Base-by-base conservation (phyloP, 1,140 invertebrate species). In the Macrotrachela quadricornifera region DNA sequence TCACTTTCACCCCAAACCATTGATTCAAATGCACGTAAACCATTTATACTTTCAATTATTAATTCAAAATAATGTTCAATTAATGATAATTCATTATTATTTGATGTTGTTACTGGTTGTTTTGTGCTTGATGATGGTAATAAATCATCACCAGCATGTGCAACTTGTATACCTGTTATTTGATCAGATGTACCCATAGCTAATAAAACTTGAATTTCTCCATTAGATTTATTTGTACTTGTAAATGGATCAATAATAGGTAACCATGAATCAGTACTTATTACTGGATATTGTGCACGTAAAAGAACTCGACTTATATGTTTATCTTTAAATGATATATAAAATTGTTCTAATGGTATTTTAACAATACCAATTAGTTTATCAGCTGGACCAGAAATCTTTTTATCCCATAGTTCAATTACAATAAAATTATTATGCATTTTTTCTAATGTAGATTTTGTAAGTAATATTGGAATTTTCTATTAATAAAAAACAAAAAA, bases 1-100 rank as follows among this genome's bases (percentile, higher is more conserved):
- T 69, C 67, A 3, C 66, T 62, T 51, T 69, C 66, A 12, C 67
- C 67, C 64, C 62, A 64, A 38, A 66, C 64, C 64, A 69, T 68
- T 48, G 60, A 61, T 51, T 67, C 64, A 59, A 50, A 36, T 17
- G 18, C 37, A 37, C 49, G 18, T 11, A 68, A 55, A 6, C 61
- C 61, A 41, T 59, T 56, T 12, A 69, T 56, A 15, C 61, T 62
- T 50, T 67, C 64, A 6, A 69, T 57, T 0, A 62, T 59, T 3
- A 69, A 56, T 52, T 67, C 65, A 65, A 67, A 69, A 18, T 62
- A 46, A 50, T 68, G 66, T 49, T 67, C 65, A 43, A 66, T 63
- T 63, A 57, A 45, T 61, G 60, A 46, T 16, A 18, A 30, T 14
- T 47, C 2, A 4, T 30, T 8, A 4, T 30, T 2, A 30, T 2